Evolutionary conservation across 2,888 invertebrate species (phyloP), one percentile per base, ranked within the genome.

Genomic region (Frankliniella fusca): DNA sequence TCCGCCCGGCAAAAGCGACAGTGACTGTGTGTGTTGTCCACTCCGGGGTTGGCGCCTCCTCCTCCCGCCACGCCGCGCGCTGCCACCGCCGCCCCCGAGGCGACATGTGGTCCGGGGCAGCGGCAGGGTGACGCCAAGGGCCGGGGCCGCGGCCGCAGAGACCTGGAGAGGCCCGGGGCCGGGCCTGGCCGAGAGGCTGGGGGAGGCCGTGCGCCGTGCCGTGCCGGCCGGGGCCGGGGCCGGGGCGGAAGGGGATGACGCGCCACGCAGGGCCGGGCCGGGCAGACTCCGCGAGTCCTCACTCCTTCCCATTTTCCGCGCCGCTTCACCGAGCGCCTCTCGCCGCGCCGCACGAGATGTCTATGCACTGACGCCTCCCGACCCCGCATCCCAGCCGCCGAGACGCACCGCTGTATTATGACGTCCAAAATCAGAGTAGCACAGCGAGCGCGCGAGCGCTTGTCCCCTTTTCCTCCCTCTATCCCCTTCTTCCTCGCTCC

Each of bases 241-340:
- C 70, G 70, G 0, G 23, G 12, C 11, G 23, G 23, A 12, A 12
- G 23, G 12, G 70, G 23, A 76, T 27, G 27, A 9, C 70, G 10
- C 8, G 15, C n/a, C n/a, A n/a, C 54, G 54, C 50, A 10, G 54
- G 10, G n/a, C n/a, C n/a, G 38, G 38, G 38, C 38, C 38, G 38
- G 38, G 38, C 2, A 2, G 38, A 38, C 38, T 38, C 38, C 38
- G 38, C 38, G 38, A 2, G 3, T 38, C 38, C 38, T 38, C 38
- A 61, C 61, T 61, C 61, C 61, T 61, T 61, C 61, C 61, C 61
- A 61, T 61, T 61, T 61, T 61, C 61, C 61, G 61, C 61, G n/a
- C 61, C 61, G 61, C 61, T n/a, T 61, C 61, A 61, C 61, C 61
- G 61, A 61, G 61, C 61, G n/a, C 20, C 38, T 2, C 38, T 2